These are phyloP conservation scores for Leucophenga montana DNA, from an alignment of 2,888 invertebrate species.

Conservation along the genomic window DNA sequence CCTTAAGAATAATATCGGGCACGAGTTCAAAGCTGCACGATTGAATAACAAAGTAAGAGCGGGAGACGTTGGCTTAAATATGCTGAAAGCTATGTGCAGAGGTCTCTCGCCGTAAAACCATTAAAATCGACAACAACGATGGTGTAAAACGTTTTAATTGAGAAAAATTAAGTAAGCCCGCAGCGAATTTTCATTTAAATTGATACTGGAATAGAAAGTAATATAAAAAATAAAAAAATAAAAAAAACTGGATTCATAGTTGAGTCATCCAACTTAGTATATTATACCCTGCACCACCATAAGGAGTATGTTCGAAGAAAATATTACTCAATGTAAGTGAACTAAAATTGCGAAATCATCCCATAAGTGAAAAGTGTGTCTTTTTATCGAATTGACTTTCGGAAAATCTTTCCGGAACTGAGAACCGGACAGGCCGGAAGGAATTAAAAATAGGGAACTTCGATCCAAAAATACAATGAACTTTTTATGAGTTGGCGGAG, in stretches of 20 bases:
- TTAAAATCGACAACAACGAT: conserved; percentile 44
- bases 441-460: no score
- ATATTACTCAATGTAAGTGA: no score
- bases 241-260: background rate
- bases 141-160: conserved; percentile 22
- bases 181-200: conserved; percentile 55
- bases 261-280: conserved; percentile 53
- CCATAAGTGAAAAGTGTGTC: no score
- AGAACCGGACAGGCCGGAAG: no score
- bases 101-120: conserved; percentile 27
- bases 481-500: no score
- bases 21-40: background rate
- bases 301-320: no score
- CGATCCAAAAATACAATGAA: no score
- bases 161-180: conserved; percentile 51
- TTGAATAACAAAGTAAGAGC: background rate
- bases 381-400: no score
- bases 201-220: conserved; percentile 45
- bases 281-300: conserved; percentile 10
- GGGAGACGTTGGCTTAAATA: background rate
- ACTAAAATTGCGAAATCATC: no score
- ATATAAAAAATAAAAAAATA: background rate
- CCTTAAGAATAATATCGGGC: conserved; percentile 21
- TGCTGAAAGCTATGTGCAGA: background rate
- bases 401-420: no score